Conservation (phyloP, 2,888 invertebrate species). For the Bursaphelenchus okinawaensis region DNA sequence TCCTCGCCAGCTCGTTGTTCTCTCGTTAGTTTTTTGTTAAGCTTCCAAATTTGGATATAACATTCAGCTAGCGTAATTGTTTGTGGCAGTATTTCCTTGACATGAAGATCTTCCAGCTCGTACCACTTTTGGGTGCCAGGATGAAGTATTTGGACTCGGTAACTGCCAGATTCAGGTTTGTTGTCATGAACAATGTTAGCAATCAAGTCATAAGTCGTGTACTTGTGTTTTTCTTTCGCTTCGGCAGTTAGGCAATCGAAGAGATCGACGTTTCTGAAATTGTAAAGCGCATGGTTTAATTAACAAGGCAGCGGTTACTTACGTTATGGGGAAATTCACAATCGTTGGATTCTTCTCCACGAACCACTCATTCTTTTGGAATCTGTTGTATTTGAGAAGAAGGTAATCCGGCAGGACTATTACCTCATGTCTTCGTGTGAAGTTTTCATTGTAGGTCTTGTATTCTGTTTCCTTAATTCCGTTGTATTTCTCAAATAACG, state of each 20-base stretch:
- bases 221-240: slow-evolving; percentile 65
- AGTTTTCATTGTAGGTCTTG: slow-evolving; percentile 97
- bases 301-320: slow-evolving; percentile 59
- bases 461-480: slow-evolving; percentile 91
- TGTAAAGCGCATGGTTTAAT: neutral
- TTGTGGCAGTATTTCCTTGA: slow-evolving; percentile 93
- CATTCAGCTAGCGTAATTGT: slow-evolving; percentile 99
- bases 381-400: slow-evolving; percentile 91
- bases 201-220: slow-evolving; percentile 89
- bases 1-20: slow-evolving; percentile 46
- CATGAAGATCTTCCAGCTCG: slow-evolving; percentile 88
- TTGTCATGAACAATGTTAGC: slow-evolving; percentile 99
- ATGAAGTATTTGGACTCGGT: slow-evolving; percentile 85
- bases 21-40: slow-evolving; percentile 53
- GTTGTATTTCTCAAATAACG: slow-evolving; percentile 89
- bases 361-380: slow-evolving; percentile 97
- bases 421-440: slow-evolving; percentile 91
- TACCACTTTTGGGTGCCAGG: slow-evolving; percentile 78
- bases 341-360: slow-evolving; percentile 99
- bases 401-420: slow-evolving; percentile 67
- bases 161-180: slow-evolving; percentile 86
- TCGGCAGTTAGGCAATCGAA: slow-evolving; percentile 86
- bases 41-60: slow-evolving; percentile 73
- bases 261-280: slow-evolving; percentile 86
- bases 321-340: slow-evolving; percentile 98